These are phyloP conservation scores for Clitarchus hookeri DNA, from an alignment of 2,888 invertebrate species.

Conservation along the genomic window DNA sequence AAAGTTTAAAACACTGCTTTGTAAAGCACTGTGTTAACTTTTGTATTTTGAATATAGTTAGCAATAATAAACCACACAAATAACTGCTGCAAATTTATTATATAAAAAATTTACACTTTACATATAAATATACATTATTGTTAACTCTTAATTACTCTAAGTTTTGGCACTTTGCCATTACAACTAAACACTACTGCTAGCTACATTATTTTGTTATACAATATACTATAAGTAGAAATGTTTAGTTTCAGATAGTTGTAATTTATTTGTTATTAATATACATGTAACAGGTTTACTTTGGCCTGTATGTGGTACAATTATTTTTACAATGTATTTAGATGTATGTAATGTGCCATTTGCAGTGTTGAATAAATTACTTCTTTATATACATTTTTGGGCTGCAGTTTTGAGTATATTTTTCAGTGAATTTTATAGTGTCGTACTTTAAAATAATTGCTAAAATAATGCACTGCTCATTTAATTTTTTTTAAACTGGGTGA, in stretches of 20 bases:
- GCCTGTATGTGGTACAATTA: slow-evolving; percentile 1
- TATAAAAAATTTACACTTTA: not conserved
- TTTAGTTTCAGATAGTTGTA: not conserved
- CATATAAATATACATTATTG: not conserved
- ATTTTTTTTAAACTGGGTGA: no score
- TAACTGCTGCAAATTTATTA: not conserved
- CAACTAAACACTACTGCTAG: slow-evolving; percentile 1
- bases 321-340: slow-evolving; percentile 10
- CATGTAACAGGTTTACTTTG: slow-evolving; percentile 14
- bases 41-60: not conserved
- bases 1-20: not conserved
- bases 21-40: slow-evolving; percentile 9
- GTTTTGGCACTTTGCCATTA: slow-evolving; percentile 7
- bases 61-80: not conserved
- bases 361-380: slow-evolving; percentile 12
- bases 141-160: not conserved
- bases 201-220: not conserved
- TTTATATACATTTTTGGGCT: not conserved
- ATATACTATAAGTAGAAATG: not conserved
- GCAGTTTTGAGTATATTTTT: no score
- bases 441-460: no score
- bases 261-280: slow-evolving; percentile 14
- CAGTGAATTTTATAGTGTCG: no score
- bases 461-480: no score
- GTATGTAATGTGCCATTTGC: slow-evolving; percentile 14